Evolutionary conservation across 2,113 vertebrate genomes (phyloP).

Genomic region (sheep (Ovis aries)): ARS-UI_Ramb_v3.0 NC_056078.1:5594501-5595000

Average conservation of each 20-base stretch:
- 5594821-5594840: background rate
- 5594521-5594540: background rate
- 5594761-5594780: background rate
- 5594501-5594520: background rate
- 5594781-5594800: background rate
- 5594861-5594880: background rate
- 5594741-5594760: background rate
- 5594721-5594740: background rate
- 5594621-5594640: background rate
- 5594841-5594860: background rate
- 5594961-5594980: background rate
- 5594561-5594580: background rate
- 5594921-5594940: background rate
- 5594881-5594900: background rate
- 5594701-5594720: background rate
- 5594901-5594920: no score
- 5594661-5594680: background rate
- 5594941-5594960: background rate
- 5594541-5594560: background rate
- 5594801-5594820: background rate
- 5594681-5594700: background rate
- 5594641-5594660: background rate
- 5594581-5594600: background rate
- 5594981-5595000: background rate
- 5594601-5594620: background rate